These are phyloP conservation scores for Auanema freiburgensis DNA, from an alignment of 2,888 invertebrate species.

Conservation along the genomic window DNA sequence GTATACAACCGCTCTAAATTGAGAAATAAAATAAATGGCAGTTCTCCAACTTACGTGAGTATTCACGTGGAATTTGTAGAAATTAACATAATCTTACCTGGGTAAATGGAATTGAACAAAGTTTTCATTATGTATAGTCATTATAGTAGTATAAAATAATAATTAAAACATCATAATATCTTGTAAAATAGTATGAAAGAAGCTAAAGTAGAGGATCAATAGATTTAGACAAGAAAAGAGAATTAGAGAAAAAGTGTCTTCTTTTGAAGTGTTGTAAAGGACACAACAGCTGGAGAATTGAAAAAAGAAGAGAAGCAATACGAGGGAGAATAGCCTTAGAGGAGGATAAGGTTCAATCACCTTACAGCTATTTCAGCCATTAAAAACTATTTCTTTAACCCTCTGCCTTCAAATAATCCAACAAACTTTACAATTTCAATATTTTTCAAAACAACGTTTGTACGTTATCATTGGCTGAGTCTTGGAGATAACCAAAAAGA, in stretches of 20 bases:
- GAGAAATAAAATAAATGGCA: too few relatives aligned
- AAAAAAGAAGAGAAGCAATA: conserved; percentile 1
- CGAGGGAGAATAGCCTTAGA: conserved; percentile 16
- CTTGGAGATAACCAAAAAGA: background rate
- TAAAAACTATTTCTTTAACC: too few relatives aligned
- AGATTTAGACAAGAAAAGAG: background rate
- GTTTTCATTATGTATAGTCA: background rate
- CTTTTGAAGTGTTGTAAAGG: too few relatives aligned
- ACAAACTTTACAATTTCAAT: too few relatives aligned
- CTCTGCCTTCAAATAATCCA: too few relatives aligned
- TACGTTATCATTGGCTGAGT: background rate
- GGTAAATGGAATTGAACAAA: too few relatives aligned
- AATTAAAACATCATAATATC: background rate
- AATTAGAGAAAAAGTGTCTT: background rate
- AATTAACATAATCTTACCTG: too few relatives aligned
- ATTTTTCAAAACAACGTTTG: conserved; percentile 10
- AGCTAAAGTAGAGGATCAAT: background rate
- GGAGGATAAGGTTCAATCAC: conserved; percentile 9
- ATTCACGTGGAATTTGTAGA: too few relatives aligned
- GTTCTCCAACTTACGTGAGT: too few relatives aligned
- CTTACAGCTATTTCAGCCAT: conserved; percentile 23
- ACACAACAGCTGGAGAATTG: conserved; percentile 7
- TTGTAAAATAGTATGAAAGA: background rate
- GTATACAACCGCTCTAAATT: too few relatives aligned
- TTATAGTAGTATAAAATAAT: background rate